These are phyloP conservation scores for Eilema sororculum DNA, from an alignment of 2,888 invertebrate genomes.

Conservation along the genomic window DNA sequence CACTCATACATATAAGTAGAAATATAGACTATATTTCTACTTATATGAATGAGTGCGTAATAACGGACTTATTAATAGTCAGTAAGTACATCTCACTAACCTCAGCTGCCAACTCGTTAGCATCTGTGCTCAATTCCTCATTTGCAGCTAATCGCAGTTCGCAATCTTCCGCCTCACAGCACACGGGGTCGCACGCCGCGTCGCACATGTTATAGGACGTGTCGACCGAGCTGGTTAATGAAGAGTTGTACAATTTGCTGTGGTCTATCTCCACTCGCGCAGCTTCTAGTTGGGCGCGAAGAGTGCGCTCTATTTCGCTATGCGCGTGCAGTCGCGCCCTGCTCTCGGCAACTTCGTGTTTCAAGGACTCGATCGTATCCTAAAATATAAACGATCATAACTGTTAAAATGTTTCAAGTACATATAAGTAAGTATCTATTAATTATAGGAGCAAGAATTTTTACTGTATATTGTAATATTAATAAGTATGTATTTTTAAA, in stretches of 20 bases:
- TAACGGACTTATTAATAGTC: constrained; percentile 42
- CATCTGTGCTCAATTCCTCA: constrained; percentile 81
- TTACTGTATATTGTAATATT: constrained; percentile 23
- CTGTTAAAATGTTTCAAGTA: background rate
- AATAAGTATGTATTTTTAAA: constrained; percentile 28
- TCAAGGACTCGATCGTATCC: constrained; percentile 81
- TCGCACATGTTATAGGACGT: constrained; percentile 70
- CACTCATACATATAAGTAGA: no score
- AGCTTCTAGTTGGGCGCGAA: constrained; percentile 81
- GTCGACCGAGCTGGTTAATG: constrained; percentile 43
- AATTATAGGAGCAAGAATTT: background rate
- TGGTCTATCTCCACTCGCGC: constrained; percentile 73
- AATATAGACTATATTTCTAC: constrained; percentile 12
- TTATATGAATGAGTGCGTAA: constrained; percentile 29
- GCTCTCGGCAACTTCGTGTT: constrained; percentile 82
- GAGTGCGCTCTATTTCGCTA: constrained; percentile 80
- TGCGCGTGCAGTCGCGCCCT: constrained; percentile 79
- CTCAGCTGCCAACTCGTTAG: constrained; percentile 82
- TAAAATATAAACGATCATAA: constrained; percentile 45
- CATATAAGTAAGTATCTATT: background rate
- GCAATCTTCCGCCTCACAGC: constrained; percentile 75
- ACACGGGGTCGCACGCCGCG: constrained; percentile 81
- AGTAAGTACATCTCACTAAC: constrained; percentile 55
- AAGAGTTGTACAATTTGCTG: constrained; percentile 45
- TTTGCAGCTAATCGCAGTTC: constrained; percentile 71